A percentile compares a stretch with the other conserved stretches of the same genome.
phyloP scores from a whole-genome alignment of 2,113 vertebrate species.

The Lasiurus cinereus region DNA sequence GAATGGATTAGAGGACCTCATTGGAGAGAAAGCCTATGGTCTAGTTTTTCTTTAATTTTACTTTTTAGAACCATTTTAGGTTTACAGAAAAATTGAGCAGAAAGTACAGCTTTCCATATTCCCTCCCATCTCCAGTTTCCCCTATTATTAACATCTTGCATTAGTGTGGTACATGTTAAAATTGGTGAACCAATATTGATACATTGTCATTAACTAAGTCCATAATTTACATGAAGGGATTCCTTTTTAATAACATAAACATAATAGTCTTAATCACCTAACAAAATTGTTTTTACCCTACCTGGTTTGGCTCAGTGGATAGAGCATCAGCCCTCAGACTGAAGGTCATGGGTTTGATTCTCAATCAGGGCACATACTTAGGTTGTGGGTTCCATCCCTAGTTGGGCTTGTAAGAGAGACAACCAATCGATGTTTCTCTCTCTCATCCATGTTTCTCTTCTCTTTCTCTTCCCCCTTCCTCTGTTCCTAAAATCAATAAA shows the following conservation, averaged over 20 bases:
- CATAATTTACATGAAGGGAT: neutral
- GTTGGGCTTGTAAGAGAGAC: too few species aligned
- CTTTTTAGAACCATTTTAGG: neutral
- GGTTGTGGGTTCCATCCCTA: too few species aligned
- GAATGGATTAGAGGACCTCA: neutral
- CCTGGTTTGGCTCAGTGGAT: neutral
- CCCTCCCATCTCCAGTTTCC: neutral
- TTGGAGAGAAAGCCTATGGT: neutral
- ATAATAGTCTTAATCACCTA: neutral
- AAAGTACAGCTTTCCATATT: neutral
- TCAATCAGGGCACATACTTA: neutral
- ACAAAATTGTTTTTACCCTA: neutral
- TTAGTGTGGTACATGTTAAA: neutral
- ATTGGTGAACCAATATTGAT: neutral
- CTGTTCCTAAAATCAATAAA: neutral
- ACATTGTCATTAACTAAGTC: conserved; percentile 19
- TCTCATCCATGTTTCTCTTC: neutral
- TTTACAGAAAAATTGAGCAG: neutral
- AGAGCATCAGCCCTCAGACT: neutral
- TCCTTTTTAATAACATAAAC: conserved; percentile 22
- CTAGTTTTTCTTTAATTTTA: conserved; percentile 21
- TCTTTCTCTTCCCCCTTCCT: neutral
- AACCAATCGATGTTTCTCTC: neutral
- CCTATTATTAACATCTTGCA: conserved; percentile 14
- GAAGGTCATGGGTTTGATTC: neutral